Conservation (phyloP, 2,888 invertebrate species). For the Gymnoscelis rufifasciata region DNA sequence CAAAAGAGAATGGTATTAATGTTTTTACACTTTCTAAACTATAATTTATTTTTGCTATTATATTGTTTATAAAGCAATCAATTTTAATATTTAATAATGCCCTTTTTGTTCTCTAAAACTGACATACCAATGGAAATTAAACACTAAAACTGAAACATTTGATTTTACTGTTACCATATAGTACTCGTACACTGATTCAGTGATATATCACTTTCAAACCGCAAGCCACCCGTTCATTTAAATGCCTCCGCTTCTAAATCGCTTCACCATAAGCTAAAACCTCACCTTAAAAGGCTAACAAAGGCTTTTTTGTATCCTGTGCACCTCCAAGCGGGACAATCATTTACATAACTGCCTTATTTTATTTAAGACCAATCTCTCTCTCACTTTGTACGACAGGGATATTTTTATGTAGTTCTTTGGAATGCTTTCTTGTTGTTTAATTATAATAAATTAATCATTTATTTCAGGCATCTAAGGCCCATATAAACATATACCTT, state of each 20-base stretch:
- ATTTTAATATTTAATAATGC: too few relatives aligned
- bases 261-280: slow-evolving; percentile 16
- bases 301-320: slow-evolving; percentile 57
- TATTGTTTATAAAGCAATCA: too few relatives aligned
- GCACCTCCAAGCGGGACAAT: slow-evolving; percentile 49
- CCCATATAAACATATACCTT: too few relatives aligned
- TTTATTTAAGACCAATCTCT: slow-evolving; percentile 54
- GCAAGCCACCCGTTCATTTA: slow-evolving; percentile 12
- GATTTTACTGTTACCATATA: background rate
- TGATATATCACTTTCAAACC: slow-evolving; percentile 4
- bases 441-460: too few relatives aligned
- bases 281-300: slow-evolving; percentile 40
- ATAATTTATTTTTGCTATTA: too few relatives aligned
- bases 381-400: slow-evolving; percentile 49
- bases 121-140: too few relatives aligned
- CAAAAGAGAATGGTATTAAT: too few relatives aligned
- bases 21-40: too few relatives aligned
- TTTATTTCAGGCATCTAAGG: too few relatives aligned
- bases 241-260: slow-evolving; percentile 15
- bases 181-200: too few relatives aligned
- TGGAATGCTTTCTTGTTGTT: slow-evolving; percentile 28
- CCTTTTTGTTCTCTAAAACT: too few relatives aligned
- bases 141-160: too few relatives aligned
- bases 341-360: slow-evolving; percentile 71
- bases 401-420: slow-evolving; percentile 57